Base-by-base conservation (phyloP, 2,113 vertebrate species). In the Hyaena hyaena region DNA sequence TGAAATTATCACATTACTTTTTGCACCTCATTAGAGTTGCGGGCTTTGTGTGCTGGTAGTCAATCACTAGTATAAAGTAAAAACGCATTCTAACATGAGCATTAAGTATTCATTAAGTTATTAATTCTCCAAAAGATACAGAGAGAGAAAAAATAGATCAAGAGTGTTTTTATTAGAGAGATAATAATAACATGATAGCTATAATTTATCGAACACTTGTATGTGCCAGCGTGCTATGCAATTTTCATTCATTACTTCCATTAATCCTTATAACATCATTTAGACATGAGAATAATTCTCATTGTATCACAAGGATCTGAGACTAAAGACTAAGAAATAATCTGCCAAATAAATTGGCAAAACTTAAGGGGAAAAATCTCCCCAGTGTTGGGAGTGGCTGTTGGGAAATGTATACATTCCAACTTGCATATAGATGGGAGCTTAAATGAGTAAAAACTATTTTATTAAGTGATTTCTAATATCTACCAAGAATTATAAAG, bases 201-300 rank as follows among this genome's bases (percentile, higher is more conserved):
- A 73, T 91, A 96, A 96, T 96, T 96, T 96, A 95, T 97, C 1
- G 21, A 96, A 93, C 45, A 74, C n/a, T 91, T 97, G 24, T 16
- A 79, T 89, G 61, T 97, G 85, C 81, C 48, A 93, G 77, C 74
- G 63, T 79, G 48, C 50, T 76, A 77, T 95, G 87, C 68, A 95
- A 84, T 96, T 96, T 97, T 96, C 68, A 95, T 93, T 96, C 55
- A 61, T 97, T 96, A 88, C 66, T 98, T 94, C 95, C 97, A 95
- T 97, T 92, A 96, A 96, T 97, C 74, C 61, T 96, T 35, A 95
- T 79, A 96, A 93, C 43, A 83, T 94, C 66, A 91, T 91, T 97
- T 95, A 95, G 66, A 90, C 65, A 94, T 74, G 6, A 93, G n/a
- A 86, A 87, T 68, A 93, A 93, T 88, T 91, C 68, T 95, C 45